Conservation (phyloP, 1,140 invertebrate species). For the Calosoma granatense region DNA sequence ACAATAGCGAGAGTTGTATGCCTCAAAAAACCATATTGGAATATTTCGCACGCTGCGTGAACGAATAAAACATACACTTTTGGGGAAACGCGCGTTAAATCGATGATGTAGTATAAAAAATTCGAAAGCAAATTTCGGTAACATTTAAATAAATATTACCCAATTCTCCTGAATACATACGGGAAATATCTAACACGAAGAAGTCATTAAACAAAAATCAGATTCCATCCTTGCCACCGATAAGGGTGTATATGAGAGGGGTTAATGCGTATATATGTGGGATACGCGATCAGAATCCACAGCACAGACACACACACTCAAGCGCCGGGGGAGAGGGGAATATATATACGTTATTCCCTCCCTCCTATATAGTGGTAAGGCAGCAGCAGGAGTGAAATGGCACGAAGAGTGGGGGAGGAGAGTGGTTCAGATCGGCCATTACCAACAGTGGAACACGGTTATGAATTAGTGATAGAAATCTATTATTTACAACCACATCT, state of each 20-base stretch:
- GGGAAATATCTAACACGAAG: not conserved
- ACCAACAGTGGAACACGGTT: not conserved
- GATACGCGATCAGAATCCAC: not conserved
- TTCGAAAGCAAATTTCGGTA: not conserved
- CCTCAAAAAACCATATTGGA: too few relatives aligned
- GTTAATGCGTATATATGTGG: not conserved
- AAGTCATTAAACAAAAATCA: constrained; percentile 9
- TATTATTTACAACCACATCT: not conserved
- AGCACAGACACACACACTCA: not conserved
- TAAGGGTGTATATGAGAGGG: not conserved
- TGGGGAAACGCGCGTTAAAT: not conserved
- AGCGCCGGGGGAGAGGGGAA: too few relatives aligned
- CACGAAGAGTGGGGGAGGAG: not conserved
- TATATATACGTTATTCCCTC: too few relatives aligned
- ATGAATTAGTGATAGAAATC: constrained; percentile 6
- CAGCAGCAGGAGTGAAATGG: too few relatives aligned
- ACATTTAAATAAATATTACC: constrained; percentile 8
- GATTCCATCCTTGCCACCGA: not conserved
- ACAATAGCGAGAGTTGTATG: too few relatives aligned
- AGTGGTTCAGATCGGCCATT: not conserved
- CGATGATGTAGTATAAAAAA: too few relatives aligned
- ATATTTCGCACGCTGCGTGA: too few relatives aligned
- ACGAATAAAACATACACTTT: too few relatives aligned
- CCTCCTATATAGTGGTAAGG: too few relatives aligned
- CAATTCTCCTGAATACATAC: not conserved